These are phyloP conservation scores for Merluccius polli DNA, from an alignment of 2,797 vertebrate genomes.

Conservation along the genomic window DNA sequence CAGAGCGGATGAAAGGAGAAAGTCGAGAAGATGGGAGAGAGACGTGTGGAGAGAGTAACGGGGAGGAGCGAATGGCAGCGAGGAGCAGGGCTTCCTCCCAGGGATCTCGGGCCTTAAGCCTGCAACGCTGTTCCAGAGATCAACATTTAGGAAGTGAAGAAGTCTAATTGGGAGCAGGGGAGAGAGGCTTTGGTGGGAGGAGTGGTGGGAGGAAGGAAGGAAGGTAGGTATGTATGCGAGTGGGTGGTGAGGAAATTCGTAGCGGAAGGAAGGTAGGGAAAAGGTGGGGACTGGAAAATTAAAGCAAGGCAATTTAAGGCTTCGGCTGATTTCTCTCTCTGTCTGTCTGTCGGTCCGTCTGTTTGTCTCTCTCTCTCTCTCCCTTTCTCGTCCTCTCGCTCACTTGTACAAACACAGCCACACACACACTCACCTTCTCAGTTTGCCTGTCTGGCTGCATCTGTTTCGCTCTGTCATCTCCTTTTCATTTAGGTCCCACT, in stretches of 20 bases:
- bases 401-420: background rate
- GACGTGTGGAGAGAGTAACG: constrained; percentile 23
- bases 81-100: constrained; percentile 37
- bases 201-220: constrained; percentile 26
- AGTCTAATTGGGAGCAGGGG: constrained; percentile 54
- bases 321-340: constrained; percentile 26
- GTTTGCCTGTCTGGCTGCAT: background rate
- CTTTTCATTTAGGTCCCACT: background rate
- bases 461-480: background rate
- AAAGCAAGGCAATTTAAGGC: constrained; percentile 36
- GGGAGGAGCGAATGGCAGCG: constrained; percentile 30
- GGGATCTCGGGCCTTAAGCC: constrained; percentile 44
- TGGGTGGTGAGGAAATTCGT: constrained; percentile 38
- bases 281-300: constrained; percentile 40
- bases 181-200: constrained; percentile 28
- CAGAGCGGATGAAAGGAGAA: background rate
- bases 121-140: constrained; percentile 62
- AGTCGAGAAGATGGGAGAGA: constrained; percentile 36
- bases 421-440: background rate
- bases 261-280: constrained; percentile 40
- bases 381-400: background rate
- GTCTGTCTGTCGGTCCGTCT: background rate
- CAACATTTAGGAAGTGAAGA: constrained; percentile 64
- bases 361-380: constrained; percentile 5
- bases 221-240: constrained; percentile 28